phyloP scores from a whole-genome alignment of 2,888 invertebrate species.

The Aspidiotus rigidus region DNA sequence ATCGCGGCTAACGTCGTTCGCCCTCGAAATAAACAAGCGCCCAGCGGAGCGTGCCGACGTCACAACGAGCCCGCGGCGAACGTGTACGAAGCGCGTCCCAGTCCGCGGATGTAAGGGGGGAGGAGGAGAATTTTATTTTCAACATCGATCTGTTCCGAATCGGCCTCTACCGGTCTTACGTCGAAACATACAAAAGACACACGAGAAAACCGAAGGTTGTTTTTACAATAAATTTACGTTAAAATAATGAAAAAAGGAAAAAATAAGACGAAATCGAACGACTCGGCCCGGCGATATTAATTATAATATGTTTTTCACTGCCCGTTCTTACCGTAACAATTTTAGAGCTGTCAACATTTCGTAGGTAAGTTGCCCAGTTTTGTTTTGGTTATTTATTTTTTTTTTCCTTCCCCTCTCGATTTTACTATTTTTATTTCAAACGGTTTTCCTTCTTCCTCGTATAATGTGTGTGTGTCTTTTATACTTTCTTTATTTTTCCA shows the following conservation, averaged over 20 bases:
- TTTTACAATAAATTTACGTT: slow-evolving; percentile 1
- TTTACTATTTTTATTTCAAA: too few species aligned
- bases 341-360: neutral
- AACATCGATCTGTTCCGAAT: slow-evolving; percentile 4
- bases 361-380: neutral
- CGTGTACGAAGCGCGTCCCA: neutral
- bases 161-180: slow-evolving; percentile 2
- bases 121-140: neutral
- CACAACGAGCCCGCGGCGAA: neutral
- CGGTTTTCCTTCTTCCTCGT: too few species aligned
- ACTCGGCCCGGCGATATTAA: neutral
- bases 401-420: too few species aligned
- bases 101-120: too few species aligned
- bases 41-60: too few species aligned
- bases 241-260: neutral
- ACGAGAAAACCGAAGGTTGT: slow-evolving; percentile 4
- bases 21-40: too few species aligned
- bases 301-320: neutral
- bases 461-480: neutral
- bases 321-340: neutral
- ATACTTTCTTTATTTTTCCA: neutral
- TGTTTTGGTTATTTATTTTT: too few species aligned
- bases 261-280: neutral
- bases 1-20: too few species aligned
- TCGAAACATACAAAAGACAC: neutral